Evolutionary conservation across 2,888 invertebrate species (phyloP), one percentile per base, ranked within the genome.

Genomic region (Dastarcus helophoroides): DNA sequence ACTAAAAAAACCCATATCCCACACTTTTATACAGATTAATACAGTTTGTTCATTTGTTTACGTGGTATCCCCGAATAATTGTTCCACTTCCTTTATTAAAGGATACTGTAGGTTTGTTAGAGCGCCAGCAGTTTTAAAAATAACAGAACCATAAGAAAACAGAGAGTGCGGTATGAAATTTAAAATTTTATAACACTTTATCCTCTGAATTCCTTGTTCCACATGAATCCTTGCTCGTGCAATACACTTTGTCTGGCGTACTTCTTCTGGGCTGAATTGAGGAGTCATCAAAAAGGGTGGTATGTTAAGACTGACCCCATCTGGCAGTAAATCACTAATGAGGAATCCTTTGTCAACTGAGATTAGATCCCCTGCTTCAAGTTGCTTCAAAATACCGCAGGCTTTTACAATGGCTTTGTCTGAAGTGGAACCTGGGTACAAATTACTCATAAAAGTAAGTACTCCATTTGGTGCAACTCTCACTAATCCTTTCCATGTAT

Each of bases 271-370:
- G 6, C 45, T 44, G 22, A 42, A 44, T 29, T 44, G 40, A 3
- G 41, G 22, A 8, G 40, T 38, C 6, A 4, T 29, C 29, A 43
- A 33, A 29, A 43, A 46, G 25, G 48, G 44, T 8, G 48, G 45
- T n/a, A 50, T 39, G 38, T 50, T 50, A 29, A 50, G 26, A 22
- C 8, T 3, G 4, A 44, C 46, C 17, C 44, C 47, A n/a, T 12
- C 24, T 6, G 46, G 46, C 10, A 48, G 25, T 6, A 47, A 17
- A 26, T 48, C 45, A 16, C 14, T 35, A 15, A 48, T 43, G 19
- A 47, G 33, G 35, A 48, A 48, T 3, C 44, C 46, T 26, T 47
- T 47, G 31, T 46, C 47, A 4, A 46, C 44, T 7, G 48, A 30
- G 14, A 48, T 38, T 11, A 48, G 27, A 29, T 50, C 46, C 8